These are phyloP conservation scores for Cataglyphis altisquamis DNA, from an alignment of 2,888 invertebrate genomes.

Conservation along the genomic window DNA sequence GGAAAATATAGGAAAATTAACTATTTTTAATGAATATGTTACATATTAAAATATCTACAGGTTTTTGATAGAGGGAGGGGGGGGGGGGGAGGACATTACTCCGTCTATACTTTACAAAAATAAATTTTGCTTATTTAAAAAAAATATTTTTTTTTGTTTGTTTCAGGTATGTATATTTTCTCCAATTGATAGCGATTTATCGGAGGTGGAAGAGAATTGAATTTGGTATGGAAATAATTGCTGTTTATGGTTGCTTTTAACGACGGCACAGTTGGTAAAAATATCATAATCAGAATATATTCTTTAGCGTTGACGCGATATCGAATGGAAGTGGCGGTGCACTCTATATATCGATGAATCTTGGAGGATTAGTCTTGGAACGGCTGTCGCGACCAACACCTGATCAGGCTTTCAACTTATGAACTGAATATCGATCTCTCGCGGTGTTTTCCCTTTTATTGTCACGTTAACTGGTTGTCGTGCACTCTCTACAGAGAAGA, in stretches of 20 bases:
- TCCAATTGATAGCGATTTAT: neutral
- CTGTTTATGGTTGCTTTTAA: neutral
- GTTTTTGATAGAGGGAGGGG: neutral
- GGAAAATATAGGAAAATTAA: neutral
- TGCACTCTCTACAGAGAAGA: constrained; percentile 4
- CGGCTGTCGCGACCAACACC: constrained; percentile 23
- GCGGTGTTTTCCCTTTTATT: constrained; percentile 37
- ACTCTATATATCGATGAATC: constrained; percentile 33
- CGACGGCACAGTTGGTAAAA: neutral
- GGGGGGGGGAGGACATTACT: neutral
- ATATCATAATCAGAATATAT: neutral
- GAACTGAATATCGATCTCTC: constrained; percentile 47
- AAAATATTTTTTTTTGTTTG: constrained; percentile 17
- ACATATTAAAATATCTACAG: neutral
- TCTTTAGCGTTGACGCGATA: neutral
- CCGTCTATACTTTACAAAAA: neutral
- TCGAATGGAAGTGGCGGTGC: neutral
- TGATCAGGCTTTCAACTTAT: constrained; percentile 32
- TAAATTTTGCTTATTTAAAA: neutral
- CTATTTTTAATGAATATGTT: neutral
- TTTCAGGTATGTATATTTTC: constrained; percentile 26
- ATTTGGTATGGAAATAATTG: neutral
- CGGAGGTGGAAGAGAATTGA: neutral
- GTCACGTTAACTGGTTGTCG: constrained; percentile 45
- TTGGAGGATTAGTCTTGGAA: neutral